Evolutionary conservation across 2,113 vertebrate species (phyloP).

Genomic region (Prunella fulvescens): DNA sequence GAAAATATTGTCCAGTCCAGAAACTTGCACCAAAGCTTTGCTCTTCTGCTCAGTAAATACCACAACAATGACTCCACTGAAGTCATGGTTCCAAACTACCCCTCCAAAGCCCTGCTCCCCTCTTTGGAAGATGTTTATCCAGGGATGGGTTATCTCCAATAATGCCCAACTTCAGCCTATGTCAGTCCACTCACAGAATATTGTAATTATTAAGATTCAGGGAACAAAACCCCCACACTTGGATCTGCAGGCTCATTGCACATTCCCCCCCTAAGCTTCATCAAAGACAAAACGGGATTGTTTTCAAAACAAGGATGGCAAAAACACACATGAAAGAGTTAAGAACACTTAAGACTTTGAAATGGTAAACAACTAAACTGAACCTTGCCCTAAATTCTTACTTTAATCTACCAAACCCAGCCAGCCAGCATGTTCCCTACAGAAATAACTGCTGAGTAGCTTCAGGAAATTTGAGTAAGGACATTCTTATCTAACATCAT

Average conservation of each 20-base stretch:
- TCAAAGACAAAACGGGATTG: constrained; percentile 37
- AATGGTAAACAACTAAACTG: constrained; percentile 61
- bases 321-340: constrained; percentile 63
- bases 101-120: background rate
- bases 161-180: background rate
- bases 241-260: background rate
- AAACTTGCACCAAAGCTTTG: background rate
- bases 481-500: constrained; percentile 66
- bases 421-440: constrained; percentile 45
- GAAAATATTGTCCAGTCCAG: background rate
- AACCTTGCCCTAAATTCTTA: constrained; percentile 63
- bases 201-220: background rate
- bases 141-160: background rate
- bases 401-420: constrained; percentile 57
- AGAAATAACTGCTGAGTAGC: constrained; percentile 66
- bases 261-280: background rate
- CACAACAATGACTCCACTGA: fast-evolving
- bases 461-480: constrained; percentile 65
- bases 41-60: background rate
- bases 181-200: background rate
- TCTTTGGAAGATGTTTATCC: background rate
- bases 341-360: constrained; percentile 54
- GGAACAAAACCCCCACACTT: background rate
- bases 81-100: background rate
- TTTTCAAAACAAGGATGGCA: constrained; percentile 51